Percentiles rank a stretch among this genome's conserved stretches.
Evolutionary conservation across 1,140 invertebrate species (phyloP).

Genomic region (Trichonephila clavata): DNA sequence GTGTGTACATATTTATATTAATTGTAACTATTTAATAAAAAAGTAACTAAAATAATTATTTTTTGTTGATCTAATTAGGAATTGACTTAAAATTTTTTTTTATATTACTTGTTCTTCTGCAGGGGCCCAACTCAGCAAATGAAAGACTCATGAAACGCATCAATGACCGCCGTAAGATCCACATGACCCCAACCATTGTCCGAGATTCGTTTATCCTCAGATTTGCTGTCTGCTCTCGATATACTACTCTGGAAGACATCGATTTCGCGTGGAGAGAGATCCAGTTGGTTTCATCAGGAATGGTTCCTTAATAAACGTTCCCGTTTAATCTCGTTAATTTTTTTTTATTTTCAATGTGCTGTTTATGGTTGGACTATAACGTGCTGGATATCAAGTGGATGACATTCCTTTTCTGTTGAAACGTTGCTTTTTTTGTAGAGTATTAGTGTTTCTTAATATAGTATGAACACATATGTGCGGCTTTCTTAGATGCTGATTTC

Average conservation of each 20-base stretch:
- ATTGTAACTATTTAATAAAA: too few species aligned
- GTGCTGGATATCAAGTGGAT: too few species aligned
- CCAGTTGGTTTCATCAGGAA: constrained; percentile 79
- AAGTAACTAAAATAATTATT: too few species aligned
- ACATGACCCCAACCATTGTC: constrained; percentile 89
- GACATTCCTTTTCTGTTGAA: too few species aligned
- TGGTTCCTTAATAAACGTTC: not conserved
- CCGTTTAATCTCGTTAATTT: too few species aligned
- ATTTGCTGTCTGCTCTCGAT: constrained; percentile 90
- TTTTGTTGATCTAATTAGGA: too few species aligned
- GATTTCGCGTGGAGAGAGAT: constrained; percentile 92
- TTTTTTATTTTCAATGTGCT: not conserved
- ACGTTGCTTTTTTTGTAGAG: too few species aligned
- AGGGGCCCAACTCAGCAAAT: constrained; percentile 88
- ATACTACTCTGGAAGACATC: constrained; percentile 87
- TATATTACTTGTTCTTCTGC: constrained; percentile 78
- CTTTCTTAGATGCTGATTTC: too few species aligned
- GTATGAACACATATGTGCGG: too few species aligned
- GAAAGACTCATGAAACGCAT: constrained; percentile 88
- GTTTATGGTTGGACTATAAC: not conserved
- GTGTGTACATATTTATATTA: too few species aligned
- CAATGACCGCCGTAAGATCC: constrained; percentile 89
- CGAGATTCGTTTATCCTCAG: constrained; percentile 87
- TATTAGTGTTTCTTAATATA: too few species aligned
- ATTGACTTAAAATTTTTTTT: too few species aligned